These are phyloP conservation scores for Leptobrachium leishanense DNA, from an alignment of 2,113 vertebrate species.

Conservation along the genomic window DNA sequence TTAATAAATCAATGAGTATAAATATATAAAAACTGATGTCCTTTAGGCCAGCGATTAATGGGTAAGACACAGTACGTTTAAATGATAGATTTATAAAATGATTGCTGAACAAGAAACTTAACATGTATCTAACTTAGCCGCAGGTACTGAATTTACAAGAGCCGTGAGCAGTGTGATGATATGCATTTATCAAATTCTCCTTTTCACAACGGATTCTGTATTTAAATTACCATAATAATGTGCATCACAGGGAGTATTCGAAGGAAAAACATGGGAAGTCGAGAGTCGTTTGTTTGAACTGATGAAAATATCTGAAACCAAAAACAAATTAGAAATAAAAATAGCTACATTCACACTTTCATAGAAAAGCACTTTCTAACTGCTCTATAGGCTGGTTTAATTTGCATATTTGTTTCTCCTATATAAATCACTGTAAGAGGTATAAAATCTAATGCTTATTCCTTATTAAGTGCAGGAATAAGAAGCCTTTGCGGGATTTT, in stretches of 20 bases:
- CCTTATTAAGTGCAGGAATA: no score
- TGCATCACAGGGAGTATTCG: slow-evolving; percentile 62
- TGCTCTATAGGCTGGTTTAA: neutral
- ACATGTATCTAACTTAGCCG: slow-evolving; percentile 65
- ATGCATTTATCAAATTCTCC: slow-evolving; percentile 67
- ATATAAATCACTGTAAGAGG: slow-evolving; percentile 23
- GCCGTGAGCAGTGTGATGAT: slow-evolving; percentile 66
- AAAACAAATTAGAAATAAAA: slow-evolving; percentile 5
- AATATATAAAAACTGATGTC: slow-evolving; percentile 45
- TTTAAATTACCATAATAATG: slow-evolving; percentile 69
- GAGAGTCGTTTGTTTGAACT: slow-evolving; percentile 61
- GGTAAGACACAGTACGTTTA: slow-evolving; percentile 66
- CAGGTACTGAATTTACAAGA: slow-evolving; percentile 72
- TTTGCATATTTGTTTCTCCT: slow-evolving; percentile 29
- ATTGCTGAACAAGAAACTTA: slow-evolving; percentile 65
- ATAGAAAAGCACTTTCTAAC: slow-evolving; percentile 4
- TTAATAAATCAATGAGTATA: neutral
- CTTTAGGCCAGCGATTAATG: slow-evolving; percentile 70
- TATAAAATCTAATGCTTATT: neutral
- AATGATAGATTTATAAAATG: slow-evolving; percentile 66
- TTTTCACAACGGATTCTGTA: slow-evolving; percentile 59
- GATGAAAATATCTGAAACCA: slow-evolving; percentile 60
- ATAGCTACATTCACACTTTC: slow-evolving; percentile 5
- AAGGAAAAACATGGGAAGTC: slow-evolving; percentile 57
- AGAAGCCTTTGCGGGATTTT: no score